phyloP scores from a whole-genome alignment of 2,888 invertebrate species.

The Brachycybe producta region DNA sequence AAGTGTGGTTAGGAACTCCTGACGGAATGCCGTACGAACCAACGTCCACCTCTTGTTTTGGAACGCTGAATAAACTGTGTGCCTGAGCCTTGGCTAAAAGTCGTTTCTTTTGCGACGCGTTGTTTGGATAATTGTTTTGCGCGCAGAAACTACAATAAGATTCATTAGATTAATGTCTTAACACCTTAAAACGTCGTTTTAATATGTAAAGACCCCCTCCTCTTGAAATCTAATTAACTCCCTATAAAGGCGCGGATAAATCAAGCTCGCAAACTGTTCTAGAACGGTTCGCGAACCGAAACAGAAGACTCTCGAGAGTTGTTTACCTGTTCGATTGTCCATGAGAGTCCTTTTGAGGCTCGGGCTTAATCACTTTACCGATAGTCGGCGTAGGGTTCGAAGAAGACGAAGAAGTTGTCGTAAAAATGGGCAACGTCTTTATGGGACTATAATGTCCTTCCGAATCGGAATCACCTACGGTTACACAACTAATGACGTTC shows the following conservation, averaged over 20 bases:
- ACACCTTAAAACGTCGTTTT: no score
- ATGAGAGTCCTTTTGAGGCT: slow-evolving; percentile 23
- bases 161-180: slow-evolving; percentile 7
- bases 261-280: no score
- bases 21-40: background rate
- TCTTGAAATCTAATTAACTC: no score
- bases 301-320: background rate
- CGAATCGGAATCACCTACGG: slow-evolving; percentile 47
- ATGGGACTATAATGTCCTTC: slow-evolving; percentile 26
- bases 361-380: slow-evolving; percentile 24
- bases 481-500: slow-evolving; percentile 64
- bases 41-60: slow-evolving; percentile 25
- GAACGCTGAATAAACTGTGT: slow-evolving; percentile 40
- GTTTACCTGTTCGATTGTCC: slow-evolving; percentile 8
- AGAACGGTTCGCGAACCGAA: no score
- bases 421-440: slow-evolving; percentile 23
- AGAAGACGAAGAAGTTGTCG: background rate
- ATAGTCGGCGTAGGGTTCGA: slow-evolving; percentile 20
- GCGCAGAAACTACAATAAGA: slow-evolving; percentile 17
- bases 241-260: no score
- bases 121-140: slow-evolving; percentile 15
- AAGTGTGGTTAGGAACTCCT: background rate
- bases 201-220: no score
- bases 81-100: slow-evolving; percentile 74
- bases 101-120: slow-evolving; percentile 60